Base-by-base conservation (phyloP, 2,113 vertebrate genomes). In the Neolamprologus longior region DNA sequence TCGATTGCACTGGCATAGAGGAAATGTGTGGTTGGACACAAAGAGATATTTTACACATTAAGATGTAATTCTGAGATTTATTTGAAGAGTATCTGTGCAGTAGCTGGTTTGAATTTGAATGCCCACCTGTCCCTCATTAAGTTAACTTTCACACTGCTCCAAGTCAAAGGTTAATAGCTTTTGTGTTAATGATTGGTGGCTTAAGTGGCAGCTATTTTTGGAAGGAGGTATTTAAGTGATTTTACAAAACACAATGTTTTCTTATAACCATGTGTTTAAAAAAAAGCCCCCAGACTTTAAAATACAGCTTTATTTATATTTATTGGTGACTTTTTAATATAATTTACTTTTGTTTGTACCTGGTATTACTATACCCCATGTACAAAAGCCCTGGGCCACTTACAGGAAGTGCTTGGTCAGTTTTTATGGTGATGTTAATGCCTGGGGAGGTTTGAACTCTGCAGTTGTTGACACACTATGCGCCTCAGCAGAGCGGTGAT, bases 101-200 rank as follows among this genome's bases (percentile, higher is more conserved):
- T 10, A 45, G 12, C 35, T 73, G 33, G 5, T 26, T n/a, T 53
- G n/a, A n/a, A 55, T 21, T 84, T 50, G 80, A 84, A 82, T 5
- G 33, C 37, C 63, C 63, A 68, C 33, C 7, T 35, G 19, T 53
- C 2, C 4, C 88, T 47, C 84, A 88, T 94, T 84, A 61, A 86
- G 86, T 95, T 86, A 81, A 88, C 86, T 40, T 89, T 85, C 50
- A 83, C 55, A 17, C 54, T 5, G 53, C 40, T 82, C 50, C 15
- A 19, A 79, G 83, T 86, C 58, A 82, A 80, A 45, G 73, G 35
- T 83, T 80, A 87, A 85, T 80, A 84, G 52, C 24, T 37, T 71
- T 50, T 80, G 28, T 61, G 93, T 92, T 92, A 93, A 94, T 86
- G 42, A 94, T 95, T 55, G 37, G 82, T 86, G 54, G 66, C 81